These are phyloP conservation scores for Drosophila villosipedis DNA, from an alignment of 2,888 invertebrate species.

Conservation along the genomic window DNA sequence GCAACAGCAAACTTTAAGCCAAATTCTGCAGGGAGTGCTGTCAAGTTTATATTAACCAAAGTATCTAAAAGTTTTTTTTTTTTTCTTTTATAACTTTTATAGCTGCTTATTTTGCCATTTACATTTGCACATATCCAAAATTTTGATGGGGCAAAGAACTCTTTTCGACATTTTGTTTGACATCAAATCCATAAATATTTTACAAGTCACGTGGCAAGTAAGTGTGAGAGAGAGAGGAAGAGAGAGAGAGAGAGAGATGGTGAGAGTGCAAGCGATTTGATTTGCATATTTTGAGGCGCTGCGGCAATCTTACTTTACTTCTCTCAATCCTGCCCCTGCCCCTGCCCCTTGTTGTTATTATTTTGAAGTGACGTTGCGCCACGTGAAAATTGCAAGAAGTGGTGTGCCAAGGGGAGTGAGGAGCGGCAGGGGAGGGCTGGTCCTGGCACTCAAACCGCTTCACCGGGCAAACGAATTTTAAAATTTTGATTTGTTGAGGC, in stretches of 20 bases:
- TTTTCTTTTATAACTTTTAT: background rate
- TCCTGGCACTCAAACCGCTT: conserved; percentile 17
- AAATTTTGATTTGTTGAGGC: conserved; percentile 56
- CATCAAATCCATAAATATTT: conserved; percentile 55
- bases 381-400: conserved; percentile 26
- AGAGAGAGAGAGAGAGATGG: background rate
- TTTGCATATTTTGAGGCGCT: conserved; percentile 55
- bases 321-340: conserved; percentile 1
- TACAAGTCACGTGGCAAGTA: conserved; percentile 59
- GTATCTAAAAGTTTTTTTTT: conserved; percentile 2
- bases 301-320: background rate
- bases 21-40: conserved; percentile 29
- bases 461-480: conserved; percentile 24
- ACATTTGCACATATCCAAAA: conserved; percentile 13
- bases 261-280: conserved; percentile 22
- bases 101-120: conserved; percentile 35
- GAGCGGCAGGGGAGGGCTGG: background rate
- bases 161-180: conserved; percentile 42
- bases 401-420: background rate
- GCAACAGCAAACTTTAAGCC: conserved; percentile 38
- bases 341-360: conserved; percentile 22
- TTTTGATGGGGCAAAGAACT: conserved; percentile 13
- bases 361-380: conserved; percentile 40
- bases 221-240: background rate
- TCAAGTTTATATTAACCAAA: conserved; percentile 17